phyloP scores from a whole-genome alignment of 2,888 invertebrate genomes.

The Drosophila fulvimacula region DNA sequence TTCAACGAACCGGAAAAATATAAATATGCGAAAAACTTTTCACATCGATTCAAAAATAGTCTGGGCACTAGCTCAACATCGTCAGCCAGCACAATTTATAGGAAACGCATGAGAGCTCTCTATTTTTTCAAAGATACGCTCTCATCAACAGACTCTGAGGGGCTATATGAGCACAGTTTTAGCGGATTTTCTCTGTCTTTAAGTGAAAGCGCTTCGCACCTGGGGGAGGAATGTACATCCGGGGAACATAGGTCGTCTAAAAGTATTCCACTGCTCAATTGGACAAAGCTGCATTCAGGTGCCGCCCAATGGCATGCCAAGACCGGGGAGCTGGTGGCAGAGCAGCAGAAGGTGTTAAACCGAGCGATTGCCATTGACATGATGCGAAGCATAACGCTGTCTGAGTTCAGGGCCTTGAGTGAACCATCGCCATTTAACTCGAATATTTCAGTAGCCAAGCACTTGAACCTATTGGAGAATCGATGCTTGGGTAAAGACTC shows the following conservation, averaged over 20 bases:
- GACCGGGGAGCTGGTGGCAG: neutral
- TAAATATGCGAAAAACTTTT: too few species aligned
- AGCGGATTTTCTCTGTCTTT: rapidly evolving
- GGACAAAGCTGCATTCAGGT: neutral
- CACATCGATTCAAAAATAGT: too few species aligned
- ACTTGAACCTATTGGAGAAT: neutral
- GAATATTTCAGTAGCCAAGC: constrained; percentile 13
- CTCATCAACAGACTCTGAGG: neutral
- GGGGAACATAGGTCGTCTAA: neutral
- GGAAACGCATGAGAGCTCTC: neutral
- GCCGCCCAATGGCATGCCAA: constrained; percentile 11
- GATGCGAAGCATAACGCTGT: neutral
- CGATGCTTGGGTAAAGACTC: constrained; percentile 3
- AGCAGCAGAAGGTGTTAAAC: neutral
- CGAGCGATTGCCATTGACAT: neutral
- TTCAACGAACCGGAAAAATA: too few species aligned
- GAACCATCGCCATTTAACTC: neutral
- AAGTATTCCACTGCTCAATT: neutral
- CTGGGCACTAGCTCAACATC: rapidly evolving
- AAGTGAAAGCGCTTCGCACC: rapidly evolving
- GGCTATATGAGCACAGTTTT: rapidly evolving
- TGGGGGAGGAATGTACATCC: rapidly evolving
- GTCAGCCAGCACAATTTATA: neutral
- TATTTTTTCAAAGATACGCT: too few species aligned
- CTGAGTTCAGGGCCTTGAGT: neutral